phyloP scores from a whole-genome alignment of 2,888 invertebrate species.

The Blastobasis adustella region DNA sequence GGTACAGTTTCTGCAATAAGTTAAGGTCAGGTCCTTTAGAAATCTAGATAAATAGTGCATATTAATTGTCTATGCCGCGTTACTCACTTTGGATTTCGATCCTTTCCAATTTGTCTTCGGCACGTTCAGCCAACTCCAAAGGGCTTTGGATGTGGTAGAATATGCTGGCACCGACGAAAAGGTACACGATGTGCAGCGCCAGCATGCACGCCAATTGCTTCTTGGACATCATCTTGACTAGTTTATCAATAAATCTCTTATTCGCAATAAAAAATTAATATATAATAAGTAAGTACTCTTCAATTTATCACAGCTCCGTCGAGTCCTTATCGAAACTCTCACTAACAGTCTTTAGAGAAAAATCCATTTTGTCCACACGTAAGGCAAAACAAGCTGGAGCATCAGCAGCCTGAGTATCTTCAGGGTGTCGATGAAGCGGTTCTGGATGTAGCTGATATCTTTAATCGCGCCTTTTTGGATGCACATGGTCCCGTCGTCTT shows the following conservation, averaged over 20 bases:
- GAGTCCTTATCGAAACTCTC: constrained; percentile 8
- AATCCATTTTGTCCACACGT: constrained; percentile 45
- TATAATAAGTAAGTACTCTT: no score
- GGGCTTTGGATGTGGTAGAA: constrained; percentile 88
- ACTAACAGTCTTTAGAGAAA: constrained; percentile 27
- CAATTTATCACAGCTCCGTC: constrained; percentile 24
- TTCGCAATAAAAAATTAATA: constrained; percentile 14
- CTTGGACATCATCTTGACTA: constrained; percentile 83
- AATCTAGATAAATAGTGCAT: not conserved
- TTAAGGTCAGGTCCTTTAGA: constrained; percentile 1
- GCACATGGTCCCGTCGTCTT: constrained; percentile 34
- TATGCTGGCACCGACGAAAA: constrained; percentile 88
- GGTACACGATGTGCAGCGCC: constrained; percentile 83
- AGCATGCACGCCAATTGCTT: constrained; percentile 86
- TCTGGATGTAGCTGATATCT: constrained; percentile 20
- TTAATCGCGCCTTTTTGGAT: constrained; percentile 26
- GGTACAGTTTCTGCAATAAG: constrained; percentile 1
- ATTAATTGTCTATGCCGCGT: not conserved
- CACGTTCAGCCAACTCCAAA: constrained; percentile 77
- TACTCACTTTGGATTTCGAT: constrained; percentile 82
- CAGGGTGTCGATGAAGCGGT: constrained; percentile 30
- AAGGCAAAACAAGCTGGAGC: constrained; percentile 26
- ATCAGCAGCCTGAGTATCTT: constrained; percentile 30
- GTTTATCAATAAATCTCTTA: constrained; percentile 24
- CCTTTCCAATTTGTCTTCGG: constrained; percentile 75